phyloP scores from a whole-genome alignment of 2,113 vertebrate species.

The Eurypyga helias region DNA sequence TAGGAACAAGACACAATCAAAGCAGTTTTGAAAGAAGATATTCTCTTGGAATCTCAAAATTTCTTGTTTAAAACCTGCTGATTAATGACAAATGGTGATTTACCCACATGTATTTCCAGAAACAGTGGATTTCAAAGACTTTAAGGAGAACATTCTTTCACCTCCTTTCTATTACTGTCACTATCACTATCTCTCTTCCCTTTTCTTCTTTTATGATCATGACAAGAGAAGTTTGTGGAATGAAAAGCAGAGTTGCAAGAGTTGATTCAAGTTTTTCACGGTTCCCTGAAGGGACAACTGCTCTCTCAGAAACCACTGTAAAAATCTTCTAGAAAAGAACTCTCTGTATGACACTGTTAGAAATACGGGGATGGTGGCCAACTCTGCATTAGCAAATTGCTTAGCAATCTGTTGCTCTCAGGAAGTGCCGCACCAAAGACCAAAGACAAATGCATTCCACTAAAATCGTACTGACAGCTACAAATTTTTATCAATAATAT shows the following conservation, averaged over 20 bases:
- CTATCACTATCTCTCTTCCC: background rate
- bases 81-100: background rate
- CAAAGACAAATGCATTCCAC: background rate
- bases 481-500: background rate
- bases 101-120: background rate
- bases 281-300: background rate
- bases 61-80: background rate
- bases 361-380: background rate
- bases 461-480: conserved; percentile 35
- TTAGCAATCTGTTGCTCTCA: background rate
- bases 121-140: background rate
- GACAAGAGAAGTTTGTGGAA: background rate
- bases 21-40: background rate
- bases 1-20: background rate
- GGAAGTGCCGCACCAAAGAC: background rate
- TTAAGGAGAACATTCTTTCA: background rate
- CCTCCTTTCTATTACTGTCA: background rate
- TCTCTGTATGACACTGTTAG: background rate
- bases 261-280: background rate
- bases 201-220: background rate
- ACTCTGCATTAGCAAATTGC: conserved; percentile 15
- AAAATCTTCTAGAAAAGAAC: background rate
- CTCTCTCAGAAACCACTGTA: background rate
- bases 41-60: background rate
- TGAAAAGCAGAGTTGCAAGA: background rate